Percentiles rank a stretch among this genome's conserved stretches.
Conservation (phyloP, 2,113 vertebrate genomes). For the Alectura lathami region DNA sequence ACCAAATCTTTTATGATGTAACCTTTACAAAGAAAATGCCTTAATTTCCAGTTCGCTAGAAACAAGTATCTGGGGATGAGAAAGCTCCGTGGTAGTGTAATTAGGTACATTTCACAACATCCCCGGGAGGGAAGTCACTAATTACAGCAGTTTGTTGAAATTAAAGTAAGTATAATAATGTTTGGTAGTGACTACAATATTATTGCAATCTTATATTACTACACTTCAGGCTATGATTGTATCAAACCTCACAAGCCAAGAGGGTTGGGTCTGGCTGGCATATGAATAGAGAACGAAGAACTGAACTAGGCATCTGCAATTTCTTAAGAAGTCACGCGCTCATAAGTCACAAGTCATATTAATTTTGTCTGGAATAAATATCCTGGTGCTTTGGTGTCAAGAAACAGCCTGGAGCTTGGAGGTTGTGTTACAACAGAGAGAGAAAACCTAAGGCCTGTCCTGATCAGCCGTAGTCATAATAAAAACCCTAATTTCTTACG, state of each 20-base stretch:
- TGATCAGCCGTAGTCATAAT: not conserved
- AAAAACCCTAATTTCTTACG: not conserved
- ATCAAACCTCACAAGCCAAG: not conserved
- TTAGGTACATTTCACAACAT: conserved; percentile 20
- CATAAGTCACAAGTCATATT: not conserved
- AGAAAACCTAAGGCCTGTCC: not conserved
- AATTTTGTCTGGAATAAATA: not conserved
- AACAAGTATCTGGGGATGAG: not conserved
- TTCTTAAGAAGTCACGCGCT: not conserved
- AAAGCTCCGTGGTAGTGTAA: not conserved
- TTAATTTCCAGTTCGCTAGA: not conserved
- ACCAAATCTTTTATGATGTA: not conserved
- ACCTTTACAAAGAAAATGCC: not conserved
- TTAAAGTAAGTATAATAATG: not conserved
- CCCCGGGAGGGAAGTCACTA: not conserved
- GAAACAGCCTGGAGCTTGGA: not conserved
- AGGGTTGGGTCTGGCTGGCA: not conserved
- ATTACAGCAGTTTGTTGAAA: conserved; percentile 46
- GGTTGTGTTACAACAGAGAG: not conserved
- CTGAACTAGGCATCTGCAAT: not conserved
- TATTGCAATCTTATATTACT: not conserved
- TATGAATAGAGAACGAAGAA: not conserved
- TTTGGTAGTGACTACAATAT: not conserved
- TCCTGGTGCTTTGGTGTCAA: not conserved
- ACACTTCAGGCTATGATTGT: conserved; percentile 5